Conservation (phyloP, 2,888 invertebrate genomes). For the Cryptocephalus primarius region DNA sequence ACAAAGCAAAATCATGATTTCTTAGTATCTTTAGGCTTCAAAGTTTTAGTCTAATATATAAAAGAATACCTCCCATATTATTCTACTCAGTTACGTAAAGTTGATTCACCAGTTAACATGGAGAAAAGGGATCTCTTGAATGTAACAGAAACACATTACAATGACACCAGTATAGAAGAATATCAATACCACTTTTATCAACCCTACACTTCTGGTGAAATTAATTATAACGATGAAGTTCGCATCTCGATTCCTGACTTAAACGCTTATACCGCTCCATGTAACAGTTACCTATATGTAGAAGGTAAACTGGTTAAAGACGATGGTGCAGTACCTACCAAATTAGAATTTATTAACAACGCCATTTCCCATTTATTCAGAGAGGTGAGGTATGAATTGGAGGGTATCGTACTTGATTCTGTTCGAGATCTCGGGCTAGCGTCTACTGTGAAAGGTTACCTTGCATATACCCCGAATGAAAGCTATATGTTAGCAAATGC, state of each 20-base stretch:
- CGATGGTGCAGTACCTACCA: background rate
- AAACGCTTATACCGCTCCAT: constrained; percentile 1
- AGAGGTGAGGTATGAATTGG: constrained; percentile 3
- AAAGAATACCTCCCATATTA: no score
- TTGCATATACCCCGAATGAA: constrained; percentile 2
- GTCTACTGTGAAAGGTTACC: constrained; percentile 3
- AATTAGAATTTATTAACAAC: constrained; percentile 4
- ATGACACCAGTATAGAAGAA: constrained; percentile 1
- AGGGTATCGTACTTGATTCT: constrained; percentile 1
- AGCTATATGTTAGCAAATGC: constrained; percentile 4
- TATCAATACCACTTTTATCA: constrained; percentile 4
- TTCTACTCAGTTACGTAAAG: no score
- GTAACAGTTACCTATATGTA: constrained; percentile 1
- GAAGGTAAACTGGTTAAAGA: constrained; percentile 2
- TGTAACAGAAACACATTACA: constrained; percentile 2
- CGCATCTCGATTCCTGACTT: no score
- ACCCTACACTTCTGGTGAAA: constrained; percentile 2
- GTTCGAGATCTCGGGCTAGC: constrained; percentile 1
- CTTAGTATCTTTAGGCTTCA: background rate
- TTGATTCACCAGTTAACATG: no score
- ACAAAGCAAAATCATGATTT: background rate
- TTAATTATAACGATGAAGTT: background rate
- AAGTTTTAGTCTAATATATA: background rate
- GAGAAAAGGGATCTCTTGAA: constrained; percentile 1
- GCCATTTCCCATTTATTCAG: constrained; percentile 2